Base-by-base conservation (phyloP, 2,888 invertebrate genomes). In the Xestobium rufovillosum region DNA sequence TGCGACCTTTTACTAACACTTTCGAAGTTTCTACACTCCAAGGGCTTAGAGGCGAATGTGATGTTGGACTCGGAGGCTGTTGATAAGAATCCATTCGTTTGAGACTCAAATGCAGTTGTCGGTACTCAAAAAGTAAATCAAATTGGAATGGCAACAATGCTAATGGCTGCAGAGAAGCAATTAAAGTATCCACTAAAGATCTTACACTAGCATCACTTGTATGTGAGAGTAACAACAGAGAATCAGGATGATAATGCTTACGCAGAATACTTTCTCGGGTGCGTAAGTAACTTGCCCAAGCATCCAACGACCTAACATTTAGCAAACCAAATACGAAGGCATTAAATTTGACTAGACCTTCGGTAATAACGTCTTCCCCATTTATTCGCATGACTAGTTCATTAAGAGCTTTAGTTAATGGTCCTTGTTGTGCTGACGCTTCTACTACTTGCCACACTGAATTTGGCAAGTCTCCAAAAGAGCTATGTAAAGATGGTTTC, bases 361-460 rank as follows among this genome's bases (percentile, higher is more conserved):
- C 88, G 8, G 82, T 80, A 15, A 89, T 78, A 29, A 81, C 80
- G 56, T 86, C 83, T 63, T 87, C 86, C 43, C 80, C 78, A 61
- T 88, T 88, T 52, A 90, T 80, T 55, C 83, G 77, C 59, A 85
- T 71, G 13, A 89, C 87, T 48, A 90, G 69, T 56, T 89, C 88
- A 57, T 87, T 83, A 10, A 90, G 69, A 3, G 86, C 82, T 61
- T 86, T 80, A 4, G 88, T 86, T 42, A 88, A 77, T 8, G 86
- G 85, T 32, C 84, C 90, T 70, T 85, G 83, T 61, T 89, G 84
- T 9, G 88, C 83, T 4, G 88, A 85, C 19, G 86, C 83, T 66
- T 90, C 89, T 3, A 89, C 83, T 48, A 91, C 83, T 67, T 85
- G 83, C 90, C 90, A 91, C 33, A 88, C 86, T 4, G 86, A 85